Percentiles rank a stretch among this genome's conserved stretches.
Evolutionary conservation across 2,797 vertebrate species (phyloP).

Genomic region (Potorous gilbertii): DNA sequence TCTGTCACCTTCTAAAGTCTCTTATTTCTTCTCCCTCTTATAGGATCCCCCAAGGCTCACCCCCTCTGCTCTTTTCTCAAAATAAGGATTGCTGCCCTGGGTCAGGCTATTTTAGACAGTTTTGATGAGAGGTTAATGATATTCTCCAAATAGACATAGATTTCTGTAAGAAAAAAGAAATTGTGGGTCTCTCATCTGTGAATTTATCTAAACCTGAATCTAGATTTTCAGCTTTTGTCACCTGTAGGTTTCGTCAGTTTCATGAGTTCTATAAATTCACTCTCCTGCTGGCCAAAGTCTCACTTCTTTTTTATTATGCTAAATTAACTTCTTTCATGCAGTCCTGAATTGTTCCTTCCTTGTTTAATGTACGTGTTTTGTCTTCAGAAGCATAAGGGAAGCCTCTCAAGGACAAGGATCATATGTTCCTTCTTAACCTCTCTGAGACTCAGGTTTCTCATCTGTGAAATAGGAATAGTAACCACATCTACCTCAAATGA

Average conservation of each 20-base stretch:
- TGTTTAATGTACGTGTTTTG: neutral
- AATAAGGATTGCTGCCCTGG: neutral
- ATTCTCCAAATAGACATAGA: neutral
- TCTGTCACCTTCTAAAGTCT: neutral
- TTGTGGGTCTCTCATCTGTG: neutral
- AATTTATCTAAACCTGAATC: neutral
- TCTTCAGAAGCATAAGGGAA: neutral
- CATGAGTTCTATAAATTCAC: neutral
- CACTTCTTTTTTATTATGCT: neutral
- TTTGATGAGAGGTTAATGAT: neutral
- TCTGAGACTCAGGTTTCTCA: neutral
- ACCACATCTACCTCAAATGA: neutral
- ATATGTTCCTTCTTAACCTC: neutral
- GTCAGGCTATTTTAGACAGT: slow-evolving; percentile 14
- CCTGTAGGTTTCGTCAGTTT: neutral
- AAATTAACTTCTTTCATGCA: neutral
- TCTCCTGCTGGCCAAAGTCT: neutral
- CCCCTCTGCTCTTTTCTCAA: neutral
- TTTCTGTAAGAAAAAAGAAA: neutral
- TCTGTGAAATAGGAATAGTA: neutral
- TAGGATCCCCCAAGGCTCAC: neutral
- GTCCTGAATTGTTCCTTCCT: neutral
- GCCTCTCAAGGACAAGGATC: neutral
- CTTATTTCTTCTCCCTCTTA: neutral
- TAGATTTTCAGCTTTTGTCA: neutral